phyloP scores from a whole-genome alignment of 2,113 vertebrate species.

The Rattus norvegicus region DNA sequence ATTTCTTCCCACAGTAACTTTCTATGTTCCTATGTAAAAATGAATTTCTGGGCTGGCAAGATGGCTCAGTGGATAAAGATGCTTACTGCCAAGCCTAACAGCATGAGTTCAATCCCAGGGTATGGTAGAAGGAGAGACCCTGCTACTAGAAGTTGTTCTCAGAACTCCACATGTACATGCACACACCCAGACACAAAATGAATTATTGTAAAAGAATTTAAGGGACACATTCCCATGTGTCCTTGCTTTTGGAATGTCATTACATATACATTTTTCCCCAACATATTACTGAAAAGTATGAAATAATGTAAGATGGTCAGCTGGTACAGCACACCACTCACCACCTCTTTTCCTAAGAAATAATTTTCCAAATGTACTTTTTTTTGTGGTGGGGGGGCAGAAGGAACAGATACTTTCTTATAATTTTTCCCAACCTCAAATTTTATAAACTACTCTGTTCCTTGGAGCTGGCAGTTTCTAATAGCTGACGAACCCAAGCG shows the following conservation, averaged over 20 bases:
- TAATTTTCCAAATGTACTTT: background rate
- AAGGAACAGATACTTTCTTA: background rate
- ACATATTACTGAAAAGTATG: background rate
- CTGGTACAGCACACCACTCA: background rate
- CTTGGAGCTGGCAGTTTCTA: constrained; percentile 7
- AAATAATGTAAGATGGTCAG: background rate
- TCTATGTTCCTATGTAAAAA: background rate
- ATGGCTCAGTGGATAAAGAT: background rate
- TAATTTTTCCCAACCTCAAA: constrained; percentile 18
- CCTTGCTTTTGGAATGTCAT: background rate
- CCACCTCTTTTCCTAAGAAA: background rate
- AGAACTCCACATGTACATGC: background rate
- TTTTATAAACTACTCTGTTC: background rate
- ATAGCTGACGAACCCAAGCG: background rate
- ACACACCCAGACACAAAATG: background rate
- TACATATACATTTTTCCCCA: background rate
- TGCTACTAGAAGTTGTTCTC: too few species aligned
- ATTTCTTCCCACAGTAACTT: background rate
- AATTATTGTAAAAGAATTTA: background rate
- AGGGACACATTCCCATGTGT: background rate
- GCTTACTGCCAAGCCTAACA: too few species aligned
- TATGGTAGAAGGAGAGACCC: background rate
- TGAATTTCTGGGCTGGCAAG: background rate
- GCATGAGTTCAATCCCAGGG: background rate
- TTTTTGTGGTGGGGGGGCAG: background rate